phyloP scores from a whole-genome alignment of 2,888 invertebrate species.

The Oligia strigilis region DNA sequence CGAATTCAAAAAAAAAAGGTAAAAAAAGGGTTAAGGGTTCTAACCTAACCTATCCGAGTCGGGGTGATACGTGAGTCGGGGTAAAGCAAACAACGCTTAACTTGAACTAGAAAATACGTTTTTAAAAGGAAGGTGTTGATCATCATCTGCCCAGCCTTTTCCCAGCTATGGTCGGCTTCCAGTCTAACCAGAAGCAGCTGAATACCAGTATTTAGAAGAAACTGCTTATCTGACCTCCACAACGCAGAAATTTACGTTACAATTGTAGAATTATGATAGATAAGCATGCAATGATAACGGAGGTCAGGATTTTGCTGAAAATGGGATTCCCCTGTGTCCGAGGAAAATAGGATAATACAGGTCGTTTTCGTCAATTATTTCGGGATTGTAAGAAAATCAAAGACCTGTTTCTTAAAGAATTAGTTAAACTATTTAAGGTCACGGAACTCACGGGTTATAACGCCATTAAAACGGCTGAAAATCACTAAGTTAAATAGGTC shows the following conservation, averaged over 20 bases:
- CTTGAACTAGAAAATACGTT: background rate
- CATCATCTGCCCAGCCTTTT: background rate
- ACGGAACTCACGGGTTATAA: too few species aligned
- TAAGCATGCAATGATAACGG: background rate
- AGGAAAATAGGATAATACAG: background rate
- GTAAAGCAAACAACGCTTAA: background rate
- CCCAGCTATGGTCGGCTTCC: background rate
- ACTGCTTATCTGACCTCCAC: background rate
- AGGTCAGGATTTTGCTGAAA: background rate
- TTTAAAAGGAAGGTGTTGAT: background rate
- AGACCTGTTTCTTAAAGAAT: background rate
- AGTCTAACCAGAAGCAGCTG: background rate
- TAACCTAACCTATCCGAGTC: too few species aligned
- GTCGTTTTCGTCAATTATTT: background rate
- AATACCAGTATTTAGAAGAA: background rate
- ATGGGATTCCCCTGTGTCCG: slow-evolving; percentile 1
- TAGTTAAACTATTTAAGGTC: background rate
- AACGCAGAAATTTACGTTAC: background rate
- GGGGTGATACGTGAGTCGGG: too few species aligned
- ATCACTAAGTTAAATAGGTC: background rate
- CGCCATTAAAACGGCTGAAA: background rate
- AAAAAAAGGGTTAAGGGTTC: too few species aligned
- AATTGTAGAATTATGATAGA: background rate
- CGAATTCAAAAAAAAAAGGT: too few species aligned
- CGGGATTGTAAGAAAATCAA: too few species aligned